These are phyloP conservation scores for Macropus fuliginosus DNA, from an alignment of 2,797 vertebrate species.

Conservation along the genomic window DNA sequence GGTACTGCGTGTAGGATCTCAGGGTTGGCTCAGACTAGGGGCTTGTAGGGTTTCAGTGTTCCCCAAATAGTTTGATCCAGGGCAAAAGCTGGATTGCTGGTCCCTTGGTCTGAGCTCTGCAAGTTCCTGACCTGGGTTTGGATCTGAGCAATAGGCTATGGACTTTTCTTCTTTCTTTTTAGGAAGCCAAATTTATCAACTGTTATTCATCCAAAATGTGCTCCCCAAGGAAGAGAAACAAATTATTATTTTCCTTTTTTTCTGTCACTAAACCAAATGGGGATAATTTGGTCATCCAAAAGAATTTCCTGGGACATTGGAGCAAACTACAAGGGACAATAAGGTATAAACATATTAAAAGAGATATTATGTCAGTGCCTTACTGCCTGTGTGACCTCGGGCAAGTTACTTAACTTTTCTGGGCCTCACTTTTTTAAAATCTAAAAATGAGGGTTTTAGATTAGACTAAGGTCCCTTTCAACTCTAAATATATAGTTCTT, in stretches of 20 bases:
- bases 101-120: neutral
- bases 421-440: neutral
- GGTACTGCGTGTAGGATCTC: neutral
- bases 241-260: neutral
- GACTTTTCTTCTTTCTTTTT: neutral
- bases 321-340: conserved; percentile 34
- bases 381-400: neutral
- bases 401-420: neutral
- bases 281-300: conserved; percentile 36
- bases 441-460: neutral
- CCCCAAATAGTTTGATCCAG: neutral
- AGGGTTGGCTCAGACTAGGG: neutral
- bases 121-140: neutral
- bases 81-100: neutral
- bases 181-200: neutral
- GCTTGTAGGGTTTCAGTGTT: neutral
- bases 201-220: neutral
- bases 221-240: conserved; percentile 15
- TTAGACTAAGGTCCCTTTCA: neutral
- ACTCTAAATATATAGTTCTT: neutral
- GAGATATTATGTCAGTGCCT: neutral
- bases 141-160: neutral
- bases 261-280: conserved; percentile 33
- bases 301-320: conserved; percentile 24
- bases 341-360: neutral